Evolutionary conservation across 2,113 vertebrate species (phyloP), one percentile per base, ranked within the genome.

Genomic region (Eira barbara): DNA sequence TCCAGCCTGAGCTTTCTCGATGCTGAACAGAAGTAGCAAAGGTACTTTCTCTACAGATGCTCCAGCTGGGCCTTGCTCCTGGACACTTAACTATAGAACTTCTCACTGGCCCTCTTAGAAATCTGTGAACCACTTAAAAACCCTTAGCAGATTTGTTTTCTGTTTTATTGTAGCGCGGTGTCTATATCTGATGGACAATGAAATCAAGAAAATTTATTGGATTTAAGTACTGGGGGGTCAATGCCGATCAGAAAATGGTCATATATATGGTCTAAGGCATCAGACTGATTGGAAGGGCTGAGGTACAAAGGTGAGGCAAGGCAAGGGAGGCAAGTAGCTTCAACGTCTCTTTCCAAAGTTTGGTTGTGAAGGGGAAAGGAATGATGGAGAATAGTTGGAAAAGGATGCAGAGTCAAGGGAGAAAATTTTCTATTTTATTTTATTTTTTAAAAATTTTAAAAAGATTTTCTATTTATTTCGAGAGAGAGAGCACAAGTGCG

Each of bases 181-280:
- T 73, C 31, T 52, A 25, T 25, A 25, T 34, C 52, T 82, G 36
- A 91, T 3, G 29, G 74, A 85, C 7, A 73, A 4, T 71, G 10
- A 83, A 29, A 67, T 87, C 12, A 88, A 87, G 67, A 87, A 14
- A 71, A 29, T 9, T 17, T 4, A 94, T 1, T 91, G 45, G 15
- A 34, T 42, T 81, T 74, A 59, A 79, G 8, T 69, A 45, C 18
- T 15, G 6, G 13, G 69, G 61, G 7, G 13, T 80, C 81, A 47
- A 20, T 21, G 88, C n/a, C 49, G 65, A 39, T 25, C 14, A 93
- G 21, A 88, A 49, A 57, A 42, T 20, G 52, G 1, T 45, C 57
- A 4, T 42, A 57, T 78, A 49, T 0, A 27, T 0, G 21, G 57
- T 36, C 55, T 0, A 45, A n/a, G 31, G 27, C 25, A 11, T 2